Percentiles rank a stretch among this genome's conserved stretches.
Evolutionary conservation across 2,113 vertebrate genomes (phyloP).

Genomic region (Petromus typicus): DNA sequence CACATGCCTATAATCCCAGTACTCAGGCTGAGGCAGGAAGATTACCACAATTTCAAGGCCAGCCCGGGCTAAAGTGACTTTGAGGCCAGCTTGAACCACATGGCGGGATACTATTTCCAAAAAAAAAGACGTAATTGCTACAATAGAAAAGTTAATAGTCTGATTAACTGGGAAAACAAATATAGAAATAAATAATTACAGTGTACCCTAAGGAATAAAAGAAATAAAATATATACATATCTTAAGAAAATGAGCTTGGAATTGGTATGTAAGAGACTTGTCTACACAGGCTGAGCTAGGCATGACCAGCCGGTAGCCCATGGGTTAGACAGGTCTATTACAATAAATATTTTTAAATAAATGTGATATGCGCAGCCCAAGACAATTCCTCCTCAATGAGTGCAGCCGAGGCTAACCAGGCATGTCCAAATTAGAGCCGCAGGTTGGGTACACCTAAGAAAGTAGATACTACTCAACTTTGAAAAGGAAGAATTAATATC

Average conservation of each 20-base stretch:
- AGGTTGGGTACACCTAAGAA: neutral
- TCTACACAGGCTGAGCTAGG: neutral
- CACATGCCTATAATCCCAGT: neutral
- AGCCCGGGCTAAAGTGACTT: neutral
- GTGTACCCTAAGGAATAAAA: slow-evolving; percentile 39
- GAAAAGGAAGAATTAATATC: slow-evolving; percentile 12
- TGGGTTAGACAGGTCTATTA: neutral
- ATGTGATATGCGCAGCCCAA: neutral
- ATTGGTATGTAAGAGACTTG: neutral
- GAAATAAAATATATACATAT: neutral
- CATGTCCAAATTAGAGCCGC: neutral
- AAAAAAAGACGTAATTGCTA: neutral
- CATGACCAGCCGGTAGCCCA: neutral
- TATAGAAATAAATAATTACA: slow-evolving; percentile 12
- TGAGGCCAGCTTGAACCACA: neutral
- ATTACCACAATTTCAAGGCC: neutral
- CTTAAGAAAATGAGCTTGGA: slow-evolving; percentile 40
- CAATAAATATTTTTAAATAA: neutral
- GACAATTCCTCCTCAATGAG: neutral
- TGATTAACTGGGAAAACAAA: slow-evolving; percentile 36
- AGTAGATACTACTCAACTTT: neutral
- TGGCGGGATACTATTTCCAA: neutral
- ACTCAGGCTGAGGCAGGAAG: neutral
- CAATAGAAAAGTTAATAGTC: neutral
- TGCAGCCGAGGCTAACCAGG: neutral